Percentiles rank a stretch among this genome's conserved stretches.
Evolutionary conservation across 1,140 invertebrate genomes (phyloP).

Genomic region (Zaprionus lachaisei): DNA sequence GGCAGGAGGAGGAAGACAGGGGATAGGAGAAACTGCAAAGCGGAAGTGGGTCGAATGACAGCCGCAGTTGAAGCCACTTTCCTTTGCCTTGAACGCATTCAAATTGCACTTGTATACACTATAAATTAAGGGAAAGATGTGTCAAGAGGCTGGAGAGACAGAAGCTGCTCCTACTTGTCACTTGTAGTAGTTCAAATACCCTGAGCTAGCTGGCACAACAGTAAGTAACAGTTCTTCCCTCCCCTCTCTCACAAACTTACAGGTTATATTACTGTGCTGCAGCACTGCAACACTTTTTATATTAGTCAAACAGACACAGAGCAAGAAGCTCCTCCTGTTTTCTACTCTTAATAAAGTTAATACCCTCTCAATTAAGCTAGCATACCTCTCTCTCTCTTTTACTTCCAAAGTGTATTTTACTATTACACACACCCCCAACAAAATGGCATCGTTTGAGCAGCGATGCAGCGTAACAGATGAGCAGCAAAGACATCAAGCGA

Average conservation of each 20-base stretch:
- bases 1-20: background rate
- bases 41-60: background rate
- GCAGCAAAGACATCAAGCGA: slow-evolving; percentile 34
- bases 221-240: no score
- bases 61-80: background rate
- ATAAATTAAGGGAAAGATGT: background rate
- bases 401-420: slow-evolving; percentile 1
- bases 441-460: slow-evolving; percentile 25
- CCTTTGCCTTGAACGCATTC: background rate
- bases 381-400: background rate
- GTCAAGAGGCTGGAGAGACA: no score
- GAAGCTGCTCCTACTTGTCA: no score
- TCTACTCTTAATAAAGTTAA: no score
- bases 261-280: no score
- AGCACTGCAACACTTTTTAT: no score
- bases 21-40: background rate
- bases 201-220: no score
- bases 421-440: slow-evolving; percentile 8
- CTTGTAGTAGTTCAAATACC: no score
- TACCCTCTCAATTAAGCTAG: background rate
- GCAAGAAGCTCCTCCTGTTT: no score
- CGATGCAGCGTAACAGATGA: slow-evolving; percentile 33
- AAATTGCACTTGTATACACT: background rate
- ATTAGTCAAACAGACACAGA: no score
- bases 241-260: no score